A percentile compares a stretch with the other conserved stretches of the same genome.
Conservation (phyloP, 1,140 invertebrate species). For the Lepidurus arcticus region DNA sequence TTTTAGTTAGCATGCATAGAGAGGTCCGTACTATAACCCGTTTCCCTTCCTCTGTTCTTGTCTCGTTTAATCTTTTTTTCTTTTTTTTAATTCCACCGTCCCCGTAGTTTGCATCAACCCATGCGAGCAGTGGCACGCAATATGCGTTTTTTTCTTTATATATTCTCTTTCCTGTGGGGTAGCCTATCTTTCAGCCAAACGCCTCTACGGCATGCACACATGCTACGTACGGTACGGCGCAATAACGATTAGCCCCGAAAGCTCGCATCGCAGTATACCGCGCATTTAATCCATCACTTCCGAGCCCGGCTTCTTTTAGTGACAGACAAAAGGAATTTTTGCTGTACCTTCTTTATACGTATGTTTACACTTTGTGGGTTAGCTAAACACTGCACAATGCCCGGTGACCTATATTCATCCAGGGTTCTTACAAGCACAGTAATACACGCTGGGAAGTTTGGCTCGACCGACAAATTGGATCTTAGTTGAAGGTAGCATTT, state of each 20-base stretch:
- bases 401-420: too few species aligned
- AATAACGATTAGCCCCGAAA: slow-evolving; percentile 1
- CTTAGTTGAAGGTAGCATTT: too few species aligned
- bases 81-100: background rate
- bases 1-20: slow-evolving; percentile 5
- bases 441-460: too few species aligned
- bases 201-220: background rate
- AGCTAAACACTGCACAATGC: too few species aligned
- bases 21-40: background rate
- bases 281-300: background rate
- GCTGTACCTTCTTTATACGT: too few species aligned
- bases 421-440: too few species aligned
- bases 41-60: background rate
- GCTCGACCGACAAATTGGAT: too few species aligned
- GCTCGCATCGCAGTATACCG: background rate
- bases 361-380: too few species aligned
- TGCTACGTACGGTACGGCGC: background rate
- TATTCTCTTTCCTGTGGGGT: background rate
- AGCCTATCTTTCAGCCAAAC: background rate
- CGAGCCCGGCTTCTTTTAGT: too few species aligned
- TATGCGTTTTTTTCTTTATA: background rate
- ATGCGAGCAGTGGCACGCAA: background rate
- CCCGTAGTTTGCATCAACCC: background rate
- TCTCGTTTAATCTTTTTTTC: background rate
- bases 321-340: too few species aligned